Base-by-base conservation (phyloP, 2,113 vertebrate species). In the Pelmatolapia mariae region DNA sequence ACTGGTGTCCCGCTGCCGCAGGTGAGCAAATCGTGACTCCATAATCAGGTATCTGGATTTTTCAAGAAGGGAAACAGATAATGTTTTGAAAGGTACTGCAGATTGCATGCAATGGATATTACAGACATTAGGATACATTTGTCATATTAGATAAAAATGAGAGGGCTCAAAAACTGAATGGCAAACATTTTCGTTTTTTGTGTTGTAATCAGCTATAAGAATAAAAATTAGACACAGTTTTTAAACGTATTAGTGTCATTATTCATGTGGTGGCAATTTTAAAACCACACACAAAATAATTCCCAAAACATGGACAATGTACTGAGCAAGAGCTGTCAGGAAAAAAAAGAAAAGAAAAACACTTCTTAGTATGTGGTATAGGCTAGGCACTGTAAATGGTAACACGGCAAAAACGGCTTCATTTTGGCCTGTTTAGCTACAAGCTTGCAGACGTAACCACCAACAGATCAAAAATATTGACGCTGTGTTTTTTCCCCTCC, bases 1-100 rank as follows among this genome's bases (percentile, higher is more conserved):
- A 15, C 97, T 99, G 88, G 94, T 86, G 93, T 98, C 95, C 86
- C 97, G 97, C 90, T 97, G 96, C 56, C 97, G 97, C 1, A 97
- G 92, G 79, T 92, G 84, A 33, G 95, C 82, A 87, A 98, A 98
- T 10, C 95, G 94, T 47, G 97, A 95, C n/a, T 96, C 93, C 56
- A 97, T 97, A 33, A 29, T 93, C 15, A 33, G 11, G 10, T 11
- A 68, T n/a, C 94, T 93, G 82, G 24, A 36, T 13, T 24, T 10
- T 16, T 43, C 5, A 22, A 7, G 29, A 24, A 45, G 13, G 13
- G 8, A 18, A 78, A 50, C n/a, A 61, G 5, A 19, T 2, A 1
- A 24, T 38, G 22, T 22, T 22, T 73, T 26, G 61, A 73, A 36
- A 33, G 10, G 31, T 19, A 15, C 9, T 73, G 13, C 11, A 73